phyloP scores from a whole-genome alignment of 2,888 invertebrate genomes.

The Machimus atricapillus region DNA sequence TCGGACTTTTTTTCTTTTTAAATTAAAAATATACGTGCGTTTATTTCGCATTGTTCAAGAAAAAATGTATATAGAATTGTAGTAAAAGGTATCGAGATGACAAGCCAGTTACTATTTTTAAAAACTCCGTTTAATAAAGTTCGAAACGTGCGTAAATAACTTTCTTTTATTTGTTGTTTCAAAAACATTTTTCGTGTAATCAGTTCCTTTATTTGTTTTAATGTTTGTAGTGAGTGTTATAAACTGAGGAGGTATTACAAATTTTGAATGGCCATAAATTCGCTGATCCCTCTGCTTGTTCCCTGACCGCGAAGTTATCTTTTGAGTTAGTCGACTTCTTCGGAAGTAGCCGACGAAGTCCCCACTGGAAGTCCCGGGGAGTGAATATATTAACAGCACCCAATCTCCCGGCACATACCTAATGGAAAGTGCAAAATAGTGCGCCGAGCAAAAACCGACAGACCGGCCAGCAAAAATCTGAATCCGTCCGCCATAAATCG shows the following conservation, averaged over 20 bases:
- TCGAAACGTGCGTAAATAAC: too few relatives aligned
- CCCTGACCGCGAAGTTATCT: not conserved
- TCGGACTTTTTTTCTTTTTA: too few relatives aligned
- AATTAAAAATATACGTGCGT: too few relatives aligned
- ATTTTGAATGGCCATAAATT: not conserved
- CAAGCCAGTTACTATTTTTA: too few relatives aligned
- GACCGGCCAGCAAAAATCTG: conserved; percentile 3
- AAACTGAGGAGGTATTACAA: not conserved
- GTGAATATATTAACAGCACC: not conserved
- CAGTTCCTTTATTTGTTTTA: not conserved
- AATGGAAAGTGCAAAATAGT: not conserved
- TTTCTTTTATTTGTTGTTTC: too few relatives aligned
- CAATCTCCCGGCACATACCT: not conserved
- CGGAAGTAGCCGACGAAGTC: not conserved
- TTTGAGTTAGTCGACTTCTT: not conserved
- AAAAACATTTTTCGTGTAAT: too few relatives aligned
- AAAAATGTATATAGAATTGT: too few relatives aligned
- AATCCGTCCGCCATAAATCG: conserved; percentile 20
- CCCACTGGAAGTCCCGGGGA: not conserved
- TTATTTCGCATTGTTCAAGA: too few relatives aligned
- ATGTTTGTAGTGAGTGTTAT: not conserved
- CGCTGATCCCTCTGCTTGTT: not conserved
- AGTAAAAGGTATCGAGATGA: too few relatives aligned
- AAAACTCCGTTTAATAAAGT: too few relatives aligned
- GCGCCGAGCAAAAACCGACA: not conserved